phyloP scores from a whole-genome alignment of 2,797 vertebrate species.

The Acomys russatus region DNA sequence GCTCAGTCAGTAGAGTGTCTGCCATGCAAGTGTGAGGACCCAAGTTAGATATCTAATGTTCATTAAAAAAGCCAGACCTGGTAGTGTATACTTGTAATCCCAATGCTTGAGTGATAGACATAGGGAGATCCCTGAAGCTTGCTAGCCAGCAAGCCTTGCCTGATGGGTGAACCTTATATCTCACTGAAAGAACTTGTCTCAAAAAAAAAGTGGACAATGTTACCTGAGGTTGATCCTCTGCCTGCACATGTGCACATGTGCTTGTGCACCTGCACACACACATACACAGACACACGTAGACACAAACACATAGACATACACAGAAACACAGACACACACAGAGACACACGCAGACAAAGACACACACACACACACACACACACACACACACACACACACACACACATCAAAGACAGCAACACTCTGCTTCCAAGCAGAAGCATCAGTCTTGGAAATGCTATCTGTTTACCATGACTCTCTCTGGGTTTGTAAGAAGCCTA shows the following conservation, averaged over 20 bases:
- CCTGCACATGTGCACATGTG: not conserved
- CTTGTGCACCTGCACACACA: no score
- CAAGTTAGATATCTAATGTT: no score
- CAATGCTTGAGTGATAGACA: not conserved
- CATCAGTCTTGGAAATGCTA: not conserved
- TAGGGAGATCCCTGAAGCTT: not conserved
- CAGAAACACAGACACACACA: no score
- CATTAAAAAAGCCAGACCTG: not conserved
- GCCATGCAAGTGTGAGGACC: not conserved
- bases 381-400: not conserved
- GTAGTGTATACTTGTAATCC: not conserved
- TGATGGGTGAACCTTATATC: not conserved
- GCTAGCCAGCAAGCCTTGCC: not conserved
- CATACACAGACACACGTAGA: no score
- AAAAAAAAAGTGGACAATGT: not conserved
- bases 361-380: not conserved
- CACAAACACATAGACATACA: not conserved
- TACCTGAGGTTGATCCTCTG: not conserved
- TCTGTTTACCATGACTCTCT: not conserved
- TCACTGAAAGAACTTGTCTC: not conserved
- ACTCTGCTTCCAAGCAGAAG: not conserved
- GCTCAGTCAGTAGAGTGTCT: not conserved
- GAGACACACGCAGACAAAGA: fast-evolving
- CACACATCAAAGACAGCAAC: not conserved
- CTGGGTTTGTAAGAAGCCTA: not conserved